Conservation (phyloP, 1,140 invertebrate species). For the Drosophila trapezifrons region DNA sequence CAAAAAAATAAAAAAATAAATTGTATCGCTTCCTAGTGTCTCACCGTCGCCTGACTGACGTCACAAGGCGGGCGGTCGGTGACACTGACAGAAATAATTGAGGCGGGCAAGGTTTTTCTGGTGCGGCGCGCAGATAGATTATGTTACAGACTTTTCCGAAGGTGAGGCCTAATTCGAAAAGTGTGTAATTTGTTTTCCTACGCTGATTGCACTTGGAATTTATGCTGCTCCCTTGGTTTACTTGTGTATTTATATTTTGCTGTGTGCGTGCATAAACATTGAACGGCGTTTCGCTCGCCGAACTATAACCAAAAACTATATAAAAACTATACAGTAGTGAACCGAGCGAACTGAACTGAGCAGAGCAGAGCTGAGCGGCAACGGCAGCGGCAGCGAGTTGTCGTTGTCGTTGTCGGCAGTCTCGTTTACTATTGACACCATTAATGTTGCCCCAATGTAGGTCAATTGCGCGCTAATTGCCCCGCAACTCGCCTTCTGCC, state of each 20-base stretch:
- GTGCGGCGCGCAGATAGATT: constrained; percentile 32
- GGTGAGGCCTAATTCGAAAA: constrained; percentile 47
- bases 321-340: constrained; percentile 20
- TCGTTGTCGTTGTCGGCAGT: constrained; percentile 62
- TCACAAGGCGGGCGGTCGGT: constrained; percentile 18
- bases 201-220: constrained; percentile 48
- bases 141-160: constrained; percentile 49
- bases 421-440: constrained; percentile 83
- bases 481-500: constrained; percentile 71
- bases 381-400: constrained; percentile 33
- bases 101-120: constrained; percentile 30
- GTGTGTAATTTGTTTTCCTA: constrained; percentile 48
- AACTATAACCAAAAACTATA: constrained; percentile 32
- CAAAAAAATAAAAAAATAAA: neutral
- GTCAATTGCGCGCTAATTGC: constrained; percentile 83
- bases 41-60: constrained; percentile 27
- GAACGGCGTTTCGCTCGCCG: constrained; percentile 27
- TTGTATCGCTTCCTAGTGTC: constrained; percentile 37
- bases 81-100: constrained; percentile 35
- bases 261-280: constrained; percentile 39
- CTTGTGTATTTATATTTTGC: constrained; percentile 17
- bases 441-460: constrained; percentile 82
- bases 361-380: constrained; percentile 18
- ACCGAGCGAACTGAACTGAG: constrained; percentile 18
- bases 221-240: constrained; percentile 42